Evolutionary conservation across 2,797 vertebrate species (phyloP).

Genomic region (Alcedo atthis): DNA sequence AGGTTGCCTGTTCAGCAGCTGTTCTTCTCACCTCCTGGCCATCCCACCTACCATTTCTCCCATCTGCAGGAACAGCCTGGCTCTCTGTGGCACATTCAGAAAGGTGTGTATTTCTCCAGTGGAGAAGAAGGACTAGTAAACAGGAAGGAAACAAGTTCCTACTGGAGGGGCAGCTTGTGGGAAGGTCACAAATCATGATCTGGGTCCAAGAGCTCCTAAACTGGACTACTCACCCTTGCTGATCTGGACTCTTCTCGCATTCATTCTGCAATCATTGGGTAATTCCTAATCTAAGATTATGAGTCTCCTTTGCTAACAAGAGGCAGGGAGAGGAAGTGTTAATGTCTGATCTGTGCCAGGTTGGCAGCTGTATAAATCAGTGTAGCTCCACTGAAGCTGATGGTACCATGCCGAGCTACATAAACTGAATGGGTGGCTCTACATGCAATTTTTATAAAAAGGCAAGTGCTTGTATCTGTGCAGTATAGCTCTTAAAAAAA

Average conservation of each 20-base stretch:
- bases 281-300: neutral
- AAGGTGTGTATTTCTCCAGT: neutral
- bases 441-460: neutral
- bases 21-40: neutral
- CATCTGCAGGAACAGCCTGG: neutral
- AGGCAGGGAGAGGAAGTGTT: neutral
- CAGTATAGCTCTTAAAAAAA: neutral
- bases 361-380: neutral
- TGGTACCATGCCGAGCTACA: neutral
- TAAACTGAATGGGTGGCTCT: neutral
- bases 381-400: neutral
- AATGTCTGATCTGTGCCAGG: neutral
- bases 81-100: neutral
- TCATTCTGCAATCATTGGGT: neutral
- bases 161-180: neutral
- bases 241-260: neutral
- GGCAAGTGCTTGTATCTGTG: neutral
- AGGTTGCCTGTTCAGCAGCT: conserved; percentile 27
- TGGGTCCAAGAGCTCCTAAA: neutral
- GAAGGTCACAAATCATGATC: neutral
- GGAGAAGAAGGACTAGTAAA: neutral
- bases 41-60: neutral
- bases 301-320: neutral
- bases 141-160: neutral
- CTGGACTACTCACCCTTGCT: neutral